Base-by-base conservation (phyloP, 2,888 invertebrate species). In the Leptura quadrifasciata region DNA sequence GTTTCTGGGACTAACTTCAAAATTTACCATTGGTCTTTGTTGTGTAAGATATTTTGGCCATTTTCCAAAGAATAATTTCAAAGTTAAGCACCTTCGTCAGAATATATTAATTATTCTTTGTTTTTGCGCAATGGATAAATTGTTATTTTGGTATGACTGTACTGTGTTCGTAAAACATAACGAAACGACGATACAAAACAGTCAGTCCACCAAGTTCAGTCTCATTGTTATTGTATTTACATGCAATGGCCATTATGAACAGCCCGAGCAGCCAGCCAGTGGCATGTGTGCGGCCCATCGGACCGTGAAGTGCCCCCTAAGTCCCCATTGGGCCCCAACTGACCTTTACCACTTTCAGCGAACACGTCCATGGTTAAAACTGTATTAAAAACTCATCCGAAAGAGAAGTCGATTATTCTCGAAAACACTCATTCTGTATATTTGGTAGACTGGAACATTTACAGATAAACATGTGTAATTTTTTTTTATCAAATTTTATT, bases 231-330 rank as follows among this genome's bases (percentile, higher is more conserved):
- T 86, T 86, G 85, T 87, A 86, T 88, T 87, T 87, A 88, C 88
- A 88, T 88, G 88, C 85, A 85, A 86, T 86, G 85, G 85, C 86
- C 86, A 88, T 88, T 87, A 87, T 84, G 82, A 84, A 85, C 86
- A 84, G 84, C 83, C 84, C 84, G 83, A 85, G 84, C 85, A 83
- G 85, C 83, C 84, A 85, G 88, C 85, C 87, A 86, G 85, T 87
- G 86, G 90, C 90, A 91, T 90, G 89, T 88, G 90, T 89, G 85
- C 83, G 90, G 90, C 90, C 88, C 89, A 91, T 90, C 91, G 91
- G 89, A 90, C 90, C 91, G 90, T 91, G 91, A 91, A 90, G 90
- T 88, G 90, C 91, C 91, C 91, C 91, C 91, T 90, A 88, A 87
- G 86, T 87, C 89, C 91, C 90, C 90, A 90, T 65, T 54, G 27